Conservation (phyloP, 2,888 invertebrate genomes). For the Mesorhabditis spiculigera region DNA sequence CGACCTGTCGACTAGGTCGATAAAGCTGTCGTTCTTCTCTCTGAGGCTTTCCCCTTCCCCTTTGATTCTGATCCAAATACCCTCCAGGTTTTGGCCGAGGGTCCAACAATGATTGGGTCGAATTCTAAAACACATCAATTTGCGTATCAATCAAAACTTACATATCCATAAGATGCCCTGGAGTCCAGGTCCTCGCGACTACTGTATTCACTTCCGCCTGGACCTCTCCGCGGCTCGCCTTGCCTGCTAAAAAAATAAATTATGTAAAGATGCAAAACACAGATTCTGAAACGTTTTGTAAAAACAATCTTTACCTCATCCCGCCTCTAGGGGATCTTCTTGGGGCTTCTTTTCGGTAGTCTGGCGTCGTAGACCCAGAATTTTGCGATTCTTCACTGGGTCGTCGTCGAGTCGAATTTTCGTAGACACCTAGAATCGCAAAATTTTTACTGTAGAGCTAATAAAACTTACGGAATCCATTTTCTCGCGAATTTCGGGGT, state of each 20-base stretch:
- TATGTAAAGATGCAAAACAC: no score
- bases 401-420: constrained; percentile 1
- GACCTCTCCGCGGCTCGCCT: not conserved
- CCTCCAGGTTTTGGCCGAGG: constrained; percentile 30
- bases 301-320: not conserved
- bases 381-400: not conserved
- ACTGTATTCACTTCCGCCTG: not conserved
- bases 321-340: not conserved
- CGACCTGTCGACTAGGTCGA: constrained; percentile 13
- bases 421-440: constrained; percentile 3
- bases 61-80: constrained; percentile 23
- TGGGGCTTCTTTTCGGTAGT: not conserved
- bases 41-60: constrained; percentile 7
- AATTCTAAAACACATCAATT: constrained; percentile 24
- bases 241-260: no score
- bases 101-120: constrained; percentile 41
- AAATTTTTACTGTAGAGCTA: not conserved
- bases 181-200: not conserved
- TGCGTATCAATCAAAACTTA: not conserved
- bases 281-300: not conserved
- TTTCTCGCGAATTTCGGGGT: not conserved
- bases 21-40: not conserved
- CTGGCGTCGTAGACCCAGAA: not conserved
- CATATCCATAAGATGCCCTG: not conserved
- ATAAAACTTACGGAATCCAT: not conserved